These are phyloP conservation scores for Tragulus kanchil DNA, from an alignment of 2,113 vertebrate genomes.

Conservation along the genomic window DNA sequence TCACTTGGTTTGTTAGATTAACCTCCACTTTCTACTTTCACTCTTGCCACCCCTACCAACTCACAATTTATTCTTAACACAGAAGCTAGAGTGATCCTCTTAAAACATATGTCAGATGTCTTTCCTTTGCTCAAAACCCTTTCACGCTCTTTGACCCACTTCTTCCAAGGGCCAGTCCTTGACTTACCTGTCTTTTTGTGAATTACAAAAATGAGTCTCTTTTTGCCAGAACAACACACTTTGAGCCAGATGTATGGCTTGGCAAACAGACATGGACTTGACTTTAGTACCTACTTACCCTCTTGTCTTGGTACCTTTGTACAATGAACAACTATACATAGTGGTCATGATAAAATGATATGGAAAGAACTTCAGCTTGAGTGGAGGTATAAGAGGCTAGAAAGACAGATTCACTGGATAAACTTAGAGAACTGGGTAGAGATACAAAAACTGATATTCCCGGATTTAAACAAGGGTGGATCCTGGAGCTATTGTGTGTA, in stretches of 20 bases:
- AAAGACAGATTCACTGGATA: neutral
- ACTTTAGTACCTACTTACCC: neutral
- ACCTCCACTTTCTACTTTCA: neutral
- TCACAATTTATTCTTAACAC: neutral
- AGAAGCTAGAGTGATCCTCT: neutral
- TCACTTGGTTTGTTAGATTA: neutral
- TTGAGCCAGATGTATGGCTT: neutral
- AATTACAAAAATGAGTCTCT: neutral
- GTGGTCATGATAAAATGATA: neutral
- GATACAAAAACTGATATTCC: neutral
- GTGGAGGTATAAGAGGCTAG: neutral
- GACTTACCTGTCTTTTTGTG: neutral
- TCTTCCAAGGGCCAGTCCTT: neutral
- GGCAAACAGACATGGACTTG: neutral
- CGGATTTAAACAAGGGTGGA: neutral
- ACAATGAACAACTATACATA: too few species aligned
- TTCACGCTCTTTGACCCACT: neutral
- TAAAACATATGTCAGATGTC: neutral
- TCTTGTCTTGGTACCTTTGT: neutral
- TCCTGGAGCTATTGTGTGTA: neutral
- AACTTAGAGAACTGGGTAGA: neutral
- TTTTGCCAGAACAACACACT: neutral
- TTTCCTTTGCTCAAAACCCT: neutral
- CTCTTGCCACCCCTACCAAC: neutral
- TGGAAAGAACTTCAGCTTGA: neutral